Evolutionary conservation across 2,113 vertebrate genomes (phyloP), one percentile per base, ranked within the genome.

Genomic region (Tringa solitaria): DNA sequence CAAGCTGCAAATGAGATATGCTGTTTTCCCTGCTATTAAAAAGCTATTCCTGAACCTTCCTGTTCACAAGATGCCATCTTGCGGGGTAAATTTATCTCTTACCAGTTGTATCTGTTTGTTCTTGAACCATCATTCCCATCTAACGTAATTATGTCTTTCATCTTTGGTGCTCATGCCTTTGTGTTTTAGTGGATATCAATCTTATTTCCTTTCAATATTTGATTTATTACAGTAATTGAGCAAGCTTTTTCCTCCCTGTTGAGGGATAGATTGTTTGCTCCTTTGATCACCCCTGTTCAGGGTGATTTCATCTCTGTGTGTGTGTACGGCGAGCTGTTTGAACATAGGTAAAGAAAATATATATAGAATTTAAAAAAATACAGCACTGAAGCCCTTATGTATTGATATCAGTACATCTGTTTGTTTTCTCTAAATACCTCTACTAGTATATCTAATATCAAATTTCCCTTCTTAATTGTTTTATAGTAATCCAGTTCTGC

Each of bases 121-220:
- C 37, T 93, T 84, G 74, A 87, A 43, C 51, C 3, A 4, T 20
- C 14, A 12, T 73, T 74, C 26, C 60, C 26, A 21, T 79, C 69
- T 65, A 37, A 20, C 1, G 0, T 77, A 39, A 72, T 75, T 63
- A 75, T 50, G 39, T 89, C 77, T 78, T 87, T 81, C 76, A 51
- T 57, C 78, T 79, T 51, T 15, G 16, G 6, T 85, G 77, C 57
- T 89, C 60, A 46, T 2, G 0, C 73, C 60, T 82, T 68, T 91
- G 43, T 85, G 20, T 94, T 90, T 82, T 68, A 85, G 74, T 79
- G 57, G 51, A 14, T 89, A 50, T 84, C 56, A 35, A 17, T 84
- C 74, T 81, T 32, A 56, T 12, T 94, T 94, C 26, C 70, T 84
- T 78, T 87, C 51, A 75, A 2, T 91, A 56, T 84, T 79, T 93